These are phyloP conservation scores for Tapera naevia DNA, from an alignment of 2,797 vertebrate genomes.

Conservation along the genomic window DNA sequence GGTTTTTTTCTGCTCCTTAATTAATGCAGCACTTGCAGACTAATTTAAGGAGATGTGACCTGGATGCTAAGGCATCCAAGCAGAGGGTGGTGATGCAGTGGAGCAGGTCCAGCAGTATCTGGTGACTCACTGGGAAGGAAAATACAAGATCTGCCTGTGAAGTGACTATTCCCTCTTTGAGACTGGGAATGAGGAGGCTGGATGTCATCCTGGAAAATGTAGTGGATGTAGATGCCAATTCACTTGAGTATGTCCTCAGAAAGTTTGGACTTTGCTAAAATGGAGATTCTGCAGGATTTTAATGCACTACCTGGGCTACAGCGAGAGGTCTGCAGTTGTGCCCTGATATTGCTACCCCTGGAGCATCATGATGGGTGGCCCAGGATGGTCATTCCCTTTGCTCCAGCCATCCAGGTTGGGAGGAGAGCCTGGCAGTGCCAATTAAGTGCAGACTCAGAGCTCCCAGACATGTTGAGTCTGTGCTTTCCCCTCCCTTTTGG, in stretches of 20 bases:
- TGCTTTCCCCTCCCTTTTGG: accelerated
- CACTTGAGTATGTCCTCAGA: too few species aligned
- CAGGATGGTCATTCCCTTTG: neutral
- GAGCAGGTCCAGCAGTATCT: neutral
- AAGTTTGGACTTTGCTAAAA: neutral
- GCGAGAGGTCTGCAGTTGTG: neutral
- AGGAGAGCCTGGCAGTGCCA: accelerated
- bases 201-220: neutral
- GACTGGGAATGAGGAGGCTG: too few species aligned
- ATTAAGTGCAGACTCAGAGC: accelerated
- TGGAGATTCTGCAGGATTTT: neutral
- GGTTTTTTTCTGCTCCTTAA: accelerated
- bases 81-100: neutral
- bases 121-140: neutral
- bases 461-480: neutral
- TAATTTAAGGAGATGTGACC: neutral
- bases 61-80: neutral
- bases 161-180: neutral
- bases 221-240: neutral
- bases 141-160: neutral
- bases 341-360: accelerated
- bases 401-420: accelerated
- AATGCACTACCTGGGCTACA: accelerated
- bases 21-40: neutral
- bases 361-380: accelerated